Evolutionary conservation across 2,113 vertebrate species (phyloP).

Genomic region (Lontra canadensis): DNA sequence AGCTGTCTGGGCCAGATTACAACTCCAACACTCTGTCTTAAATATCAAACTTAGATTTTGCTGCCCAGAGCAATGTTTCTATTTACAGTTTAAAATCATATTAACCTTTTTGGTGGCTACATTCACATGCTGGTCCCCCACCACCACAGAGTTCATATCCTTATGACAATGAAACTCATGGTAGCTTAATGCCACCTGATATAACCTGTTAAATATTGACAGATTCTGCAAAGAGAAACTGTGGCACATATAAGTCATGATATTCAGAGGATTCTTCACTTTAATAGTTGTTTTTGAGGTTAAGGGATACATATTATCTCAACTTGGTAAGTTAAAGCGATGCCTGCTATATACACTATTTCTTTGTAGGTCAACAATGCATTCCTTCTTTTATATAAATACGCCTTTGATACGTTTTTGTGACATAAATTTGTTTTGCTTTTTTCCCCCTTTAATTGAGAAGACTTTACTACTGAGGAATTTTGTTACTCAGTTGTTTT

Average conservation of each 20-base stretch:
- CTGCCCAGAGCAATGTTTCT: neutral
- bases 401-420: neutral
- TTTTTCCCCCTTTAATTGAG: neutral
- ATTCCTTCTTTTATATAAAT: neutral
- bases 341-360: neutral
- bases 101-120: neutral
- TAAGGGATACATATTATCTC: neutral
- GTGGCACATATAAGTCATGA: neutral
- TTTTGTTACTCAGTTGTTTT: neutral
- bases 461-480: neutral
- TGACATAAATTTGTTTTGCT: neutral
- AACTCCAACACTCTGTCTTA: neutral
- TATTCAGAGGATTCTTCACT: neutral
- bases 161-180: neutral
- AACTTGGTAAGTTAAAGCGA: neutral
- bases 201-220: neutral
- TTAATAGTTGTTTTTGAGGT: neutral
- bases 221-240: neutral
- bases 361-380: neutral
- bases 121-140: neutral
- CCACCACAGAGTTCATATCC: neutral
- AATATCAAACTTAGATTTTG: neutral
- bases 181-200: neutral
- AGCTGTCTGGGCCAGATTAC: neutral
- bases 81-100: neutral